A percentile compares a stretch with the other conserved stretches of the same genome.
phyloP scores from a whole-genome alignment of 2,888 invertebrate species.

The Leistus spinibarbis region DNA sequence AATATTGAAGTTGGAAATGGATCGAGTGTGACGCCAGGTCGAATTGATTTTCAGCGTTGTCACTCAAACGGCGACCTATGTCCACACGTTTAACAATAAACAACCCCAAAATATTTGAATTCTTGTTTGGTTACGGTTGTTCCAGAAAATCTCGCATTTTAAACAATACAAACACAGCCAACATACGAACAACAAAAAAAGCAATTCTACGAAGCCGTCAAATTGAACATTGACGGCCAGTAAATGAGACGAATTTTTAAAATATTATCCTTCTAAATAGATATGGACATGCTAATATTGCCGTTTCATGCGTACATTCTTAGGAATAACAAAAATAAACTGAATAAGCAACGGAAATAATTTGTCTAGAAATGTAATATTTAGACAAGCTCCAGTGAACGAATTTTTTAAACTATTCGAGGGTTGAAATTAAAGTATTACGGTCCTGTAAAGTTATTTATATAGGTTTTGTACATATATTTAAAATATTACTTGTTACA shows the following conservation, averaged over 20 bases:
- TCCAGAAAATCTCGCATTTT: background rate
- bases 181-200: background rate
- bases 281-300: background rate
- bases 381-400: too few relatives aligned
- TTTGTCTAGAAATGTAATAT: too few relatives aligned
- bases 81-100: slow-evolving; percentile 19
- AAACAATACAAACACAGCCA: background rate
- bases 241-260: background rate
- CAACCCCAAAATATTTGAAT: slow-evolving; percentile 33
- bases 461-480: background rate
- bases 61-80: slow-evolving; percentile 22
- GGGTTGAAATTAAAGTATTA: background rate
- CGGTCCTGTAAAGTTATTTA: background rate
- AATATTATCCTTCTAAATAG: background rate
- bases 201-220: background rate
- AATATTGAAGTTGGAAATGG: background rate
- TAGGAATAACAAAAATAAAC: too few relatives aligned
- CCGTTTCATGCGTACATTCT: background rate
- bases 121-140: slow-evolving; percentile 17
- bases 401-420: too few relatives aligned
- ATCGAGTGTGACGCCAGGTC: slow-evolving; percentile 13
- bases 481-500: background rate
- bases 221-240: background rate
- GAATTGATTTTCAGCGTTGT: slow-evolving; percentile 28
- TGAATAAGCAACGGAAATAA: too few relatives aligned